Evolutionary conservation across 2,888 invertebrate species (phyloP).

Genomic region (Drosophila falleni): DNA sequence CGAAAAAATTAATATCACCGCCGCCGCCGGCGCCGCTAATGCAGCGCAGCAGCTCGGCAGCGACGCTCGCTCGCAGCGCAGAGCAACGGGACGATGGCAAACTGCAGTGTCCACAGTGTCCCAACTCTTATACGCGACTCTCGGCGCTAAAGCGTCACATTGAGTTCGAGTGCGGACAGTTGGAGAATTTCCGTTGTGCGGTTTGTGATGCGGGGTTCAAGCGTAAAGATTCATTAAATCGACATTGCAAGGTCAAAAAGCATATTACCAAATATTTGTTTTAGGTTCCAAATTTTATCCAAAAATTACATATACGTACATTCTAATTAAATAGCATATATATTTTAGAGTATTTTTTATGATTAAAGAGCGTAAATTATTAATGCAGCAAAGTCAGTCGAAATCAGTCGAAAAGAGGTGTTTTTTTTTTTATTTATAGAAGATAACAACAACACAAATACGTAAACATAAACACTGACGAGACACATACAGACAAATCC

Average conservation of each 20-base stretch:
- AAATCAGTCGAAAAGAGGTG: constrained; percentile 13
- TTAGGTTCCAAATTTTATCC: constrained; percentile 45
- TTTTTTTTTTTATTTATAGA: constrained; percentile 10
- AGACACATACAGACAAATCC: constrained; percentile 19
- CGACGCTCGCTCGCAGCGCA: constrained; percentile 65
- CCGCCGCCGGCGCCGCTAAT: constrained; percentile 17
- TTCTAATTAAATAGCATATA: constrained; percentile 13
- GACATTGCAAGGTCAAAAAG: constrained; percentile 73
- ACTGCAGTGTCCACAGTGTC: constrained; percentile 72
- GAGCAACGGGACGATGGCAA: constrained; percentile 68
- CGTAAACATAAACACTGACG: constrained; percentile 14
- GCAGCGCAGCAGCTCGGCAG: constrained; percentile 65
- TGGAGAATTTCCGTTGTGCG: constrained; percentile 69
- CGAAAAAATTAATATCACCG: constrained; percentile 18
- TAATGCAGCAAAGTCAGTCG: constrained; percentile 21
- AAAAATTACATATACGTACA: constrained; percentile 17
- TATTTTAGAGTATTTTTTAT: constrained; percentile 35
- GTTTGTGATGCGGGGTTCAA: constrained; percentile 75
- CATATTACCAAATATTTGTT: constrained; percentile 73
- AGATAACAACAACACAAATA: constrained; percentile 1
- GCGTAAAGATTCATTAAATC: constrained; percentile 71
- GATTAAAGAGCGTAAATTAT: constrained; percentile 43
- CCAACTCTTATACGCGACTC: constrained; percentile 67
- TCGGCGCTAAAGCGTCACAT: constrained; percentile 75
- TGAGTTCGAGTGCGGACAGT: constrained; percentile 72